Evolutionary conservation across 2,888 invertebrate species (phyloP).

Genomic region (Epistrophe grossulariae): DNA sequence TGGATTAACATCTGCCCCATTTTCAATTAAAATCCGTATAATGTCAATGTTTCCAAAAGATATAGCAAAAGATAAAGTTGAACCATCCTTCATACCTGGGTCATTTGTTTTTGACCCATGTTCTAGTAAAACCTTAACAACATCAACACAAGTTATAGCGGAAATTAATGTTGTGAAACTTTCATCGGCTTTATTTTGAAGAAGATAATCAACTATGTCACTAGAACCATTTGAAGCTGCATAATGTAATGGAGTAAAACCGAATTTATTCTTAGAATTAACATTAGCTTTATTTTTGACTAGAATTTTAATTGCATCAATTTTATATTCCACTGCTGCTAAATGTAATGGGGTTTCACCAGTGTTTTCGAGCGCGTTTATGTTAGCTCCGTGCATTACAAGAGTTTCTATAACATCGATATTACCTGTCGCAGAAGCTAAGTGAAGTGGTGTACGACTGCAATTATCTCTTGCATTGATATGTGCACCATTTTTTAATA

Average conservation of each 20-base stretch:
- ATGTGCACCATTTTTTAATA: background rate
- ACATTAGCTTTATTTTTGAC: slow-evolving; percentile 31
- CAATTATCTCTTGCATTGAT: background rate
- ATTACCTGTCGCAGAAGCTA: slow-evolving; percentile 47
- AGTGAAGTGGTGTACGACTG: slow-evolving; percentile 62
- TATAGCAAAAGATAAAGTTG: slow-evolving; percentile 3
- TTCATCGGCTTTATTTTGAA: too few relatives aligned
- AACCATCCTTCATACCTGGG: slow-evolving; percentile 37
- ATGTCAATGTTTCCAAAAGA: slow-evolving; percentile 4
- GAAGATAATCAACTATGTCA: slow-evolving; percentile 14
- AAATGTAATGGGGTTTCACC: slow-evolving; percentile 76
- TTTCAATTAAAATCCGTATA: slow-evolving; percentile 25
- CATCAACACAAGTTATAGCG: too few relatives aligned
- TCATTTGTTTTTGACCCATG: slow-evolving; percentile 66
- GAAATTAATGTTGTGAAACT: too few relatives aligned
- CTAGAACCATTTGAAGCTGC: slow-evolving; percentile 2
- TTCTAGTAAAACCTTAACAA: slow-evolving; percentile 44
- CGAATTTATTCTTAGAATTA: background rate
- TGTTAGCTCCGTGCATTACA: slow-evolving; percentile 56
- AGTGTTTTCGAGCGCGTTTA: slow-evolving; percentile 55
- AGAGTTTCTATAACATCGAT: slow-evolving; percentile 42
- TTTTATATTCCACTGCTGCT: slow-evolving; percentile 58
- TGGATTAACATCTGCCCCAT: slow-evolving; percentile 30
- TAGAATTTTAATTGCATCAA: slow-evolving; percentile 45
- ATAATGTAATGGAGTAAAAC: slow-evolving; percentile 18